phyloP scores from a whole-genome alignment of 2,797 vertebrate genomes.

The Amblyraja radiata region DNA sequence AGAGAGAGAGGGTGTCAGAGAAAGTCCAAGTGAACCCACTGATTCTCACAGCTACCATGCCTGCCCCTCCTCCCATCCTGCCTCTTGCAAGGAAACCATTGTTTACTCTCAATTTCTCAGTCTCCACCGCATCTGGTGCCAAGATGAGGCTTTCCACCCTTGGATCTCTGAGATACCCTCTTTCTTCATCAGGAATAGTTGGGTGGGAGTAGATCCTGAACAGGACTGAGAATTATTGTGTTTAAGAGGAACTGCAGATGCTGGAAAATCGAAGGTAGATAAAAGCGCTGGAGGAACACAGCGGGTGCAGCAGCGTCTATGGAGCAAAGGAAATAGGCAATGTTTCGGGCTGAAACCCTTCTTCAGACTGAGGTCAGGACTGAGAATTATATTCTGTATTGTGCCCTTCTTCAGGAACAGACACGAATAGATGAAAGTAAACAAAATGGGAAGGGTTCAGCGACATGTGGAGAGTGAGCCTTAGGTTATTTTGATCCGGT shows the following conservation, averaged over 20 bases:
- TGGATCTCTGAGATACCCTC: no score
- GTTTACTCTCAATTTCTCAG: no score
- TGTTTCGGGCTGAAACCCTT: no score
- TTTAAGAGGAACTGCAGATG: not conserved
- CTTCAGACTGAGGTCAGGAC: not conserved
- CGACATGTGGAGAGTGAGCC: not conserved
- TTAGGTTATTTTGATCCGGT: not conserved
- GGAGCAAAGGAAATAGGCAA: no score
- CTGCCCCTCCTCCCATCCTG: no score
- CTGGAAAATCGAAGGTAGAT: no score
- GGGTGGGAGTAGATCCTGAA: not conserved
- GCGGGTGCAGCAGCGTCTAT: no score
- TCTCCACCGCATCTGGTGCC: no score
- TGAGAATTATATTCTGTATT: not conserved
- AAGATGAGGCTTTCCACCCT: no score
- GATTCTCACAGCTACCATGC: no score
- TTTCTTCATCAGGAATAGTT: not conserved
- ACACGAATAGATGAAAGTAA: not conserved
- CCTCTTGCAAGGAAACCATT: no score
- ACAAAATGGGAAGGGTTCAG: not conserved
- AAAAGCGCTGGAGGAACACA: no score
- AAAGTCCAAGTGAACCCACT: not conserved
- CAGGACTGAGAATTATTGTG: not conserved
- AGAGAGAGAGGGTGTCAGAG: not conserved
- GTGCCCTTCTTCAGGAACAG: not conserved